Conservation (phyloP, 2,888 invertebrate genomes). For the Drosophila helvetica region DNA sequence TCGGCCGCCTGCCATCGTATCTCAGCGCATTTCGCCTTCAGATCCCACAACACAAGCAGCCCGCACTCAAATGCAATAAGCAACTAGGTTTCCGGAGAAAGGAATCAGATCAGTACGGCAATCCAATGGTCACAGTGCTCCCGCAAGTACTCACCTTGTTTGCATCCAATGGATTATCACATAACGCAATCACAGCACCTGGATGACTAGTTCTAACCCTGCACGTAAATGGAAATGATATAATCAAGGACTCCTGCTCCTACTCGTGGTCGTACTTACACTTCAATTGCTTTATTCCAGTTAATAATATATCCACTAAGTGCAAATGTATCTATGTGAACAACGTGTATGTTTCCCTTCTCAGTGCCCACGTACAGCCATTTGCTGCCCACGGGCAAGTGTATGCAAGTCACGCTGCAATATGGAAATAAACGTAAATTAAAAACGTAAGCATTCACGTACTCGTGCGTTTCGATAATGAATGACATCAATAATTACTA, state of each 20-base stretch:
- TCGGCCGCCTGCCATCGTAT: slow-evolving; percentile 91
- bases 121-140: too few species aligned
- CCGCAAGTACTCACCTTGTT: slow-evolving; percentile 90
- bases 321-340: slow-evolving; percentile 97
- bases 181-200: slow-evolving; percentile 97
- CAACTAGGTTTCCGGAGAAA: slow-evolving; percentile 86
- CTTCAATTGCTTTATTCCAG: slow-evolving; percentile 99
- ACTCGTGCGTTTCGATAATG: background rate
- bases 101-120: background rate
- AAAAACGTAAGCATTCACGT: slow-evolving; percentile 12
- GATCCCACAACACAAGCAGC: slow-evolving; percentile 97
- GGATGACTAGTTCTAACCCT: slow-evolving; percentile 98
- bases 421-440: background rate
- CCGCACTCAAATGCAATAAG: slow-evolving; percentile 98
- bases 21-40: slow-evolving; percentile 93
- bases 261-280: slow-evolving; percentile 88
- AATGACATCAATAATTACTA: background rate
- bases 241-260: background rate
- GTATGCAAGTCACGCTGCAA: slow-evolving; percentile 95
- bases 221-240: slow-evolving; percentile 81
- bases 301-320: slow-evolving; percentile 99
- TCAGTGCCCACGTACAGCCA: slow-evolving; percentile 99
- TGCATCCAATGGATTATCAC: slow-evolving; percentile 98
- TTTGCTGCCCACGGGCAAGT: slow-evolving; percentile 98
- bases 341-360: slow-evolving; percentile 98